Percentiles rank a stretch among this genome's conserved stretches.
Conservation (phyloP, 2,113 vertebrate genomes). For the Microcebus griseorufus region DNA sequence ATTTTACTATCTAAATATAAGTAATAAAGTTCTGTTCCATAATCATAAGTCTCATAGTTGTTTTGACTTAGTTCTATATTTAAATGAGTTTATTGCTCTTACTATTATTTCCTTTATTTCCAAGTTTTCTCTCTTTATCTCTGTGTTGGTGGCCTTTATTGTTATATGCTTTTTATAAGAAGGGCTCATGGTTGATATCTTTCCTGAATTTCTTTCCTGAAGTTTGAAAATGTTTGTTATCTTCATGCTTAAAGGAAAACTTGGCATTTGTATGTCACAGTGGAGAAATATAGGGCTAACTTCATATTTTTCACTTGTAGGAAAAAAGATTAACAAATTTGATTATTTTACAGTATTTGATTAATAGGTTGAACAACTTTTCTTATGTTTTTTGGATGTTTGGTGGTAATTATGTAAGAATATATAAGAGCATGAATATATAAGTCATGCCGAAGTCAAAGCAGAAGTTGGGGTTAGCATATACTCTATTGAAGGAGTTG, state of each 20-base stretch:
- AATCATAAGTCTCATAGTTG: neutral
- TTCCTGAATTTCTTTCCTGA: conserved; percentile 5
- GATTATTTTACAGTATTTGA: neutral
- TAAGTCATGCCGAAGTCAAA: neutral
- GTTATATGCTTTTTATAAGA: neutral
- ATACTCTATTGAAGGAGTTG: neutral
- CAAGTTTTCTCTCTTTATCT: neutral
- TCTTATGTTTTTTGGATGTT: neutral
- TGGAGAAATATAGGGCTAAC: neutral
- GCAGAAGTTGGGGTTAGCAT: neutral
- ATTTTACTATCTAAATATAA: neutral
- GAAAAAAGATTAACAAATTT: neutral
- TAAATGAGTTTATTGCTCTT: neutral
- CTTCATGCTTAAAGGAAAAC: neutral
- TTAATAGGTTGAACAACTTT: neutral
- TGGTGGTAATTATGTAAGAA: neutral
- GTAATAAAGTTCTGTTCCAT: neutral
- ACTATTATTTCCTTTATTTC: neutral
- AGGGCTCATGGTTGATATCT: neutral
- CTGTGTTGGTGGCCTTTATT: neutral
- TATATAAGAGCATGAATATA: neutral
- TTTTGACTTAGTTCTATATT: neutral
- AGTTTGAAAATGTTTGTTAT: conserved; percentile 18
- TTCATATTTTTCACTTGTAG: neutral
- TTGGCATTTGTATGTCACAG: neutral